Evolutionary conservation across 2,888 invertebrate species (phyloP).

Genomic region (Tricholauxania praeusta): DNA sequence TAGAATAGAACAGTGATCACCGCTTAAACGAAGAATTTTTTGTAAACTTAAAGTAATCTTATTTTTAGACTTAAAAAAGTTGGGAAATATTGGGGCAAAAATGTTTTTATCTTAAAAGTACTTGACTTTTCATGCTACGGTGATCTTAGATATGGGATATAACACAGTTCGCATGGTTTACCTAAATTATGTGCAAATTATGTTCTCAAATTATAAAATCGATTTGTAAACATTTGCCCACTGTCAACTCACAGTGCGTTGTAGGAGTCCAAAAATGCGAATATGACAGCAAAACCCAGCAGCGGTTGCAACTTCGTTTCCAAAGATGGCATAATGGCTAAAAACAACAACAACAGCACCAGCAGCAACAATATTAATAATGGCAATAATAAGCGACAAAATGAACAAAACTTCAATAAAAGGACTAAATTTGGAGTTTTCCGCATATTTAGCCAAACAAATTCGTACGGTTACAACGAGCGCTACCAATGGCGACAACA

Average conservation of each 20-base stretch:
- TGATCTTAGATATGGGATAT: too few species aligned
- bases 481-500: constrained; percentile 5
- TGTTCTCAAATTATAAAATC: too few species aligned
- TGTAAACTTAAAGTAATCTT: too few species aligned
- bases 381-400: constrained; percentile 8
- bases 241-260: background rate
- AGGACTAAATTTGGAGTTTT: constrained; percentile 38
- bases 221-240: too few species aligned
- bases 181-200: too few species aligned
- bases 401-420: constrained; percentile 23
- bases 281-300: constrained; percentile 2
- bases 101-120: too few species aligned
- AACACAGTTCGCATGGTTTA: too few species aligned
- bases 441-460: constrained; percentile 28
- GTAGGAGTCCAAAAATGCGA: background rate
- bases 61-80: too few species aligned
- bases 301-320: constrained; percentile 13
- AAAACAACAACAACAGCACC: background rate
- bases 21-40: too few species aligned
- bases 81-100: too few species aligned
- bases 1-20: too few species aligned
- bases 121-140: too few species aligned
- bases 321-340: constrained; percentile 8
- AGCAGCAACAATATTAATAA: background rate
- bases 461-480: constrained; percentile 8